Evolutionary conservation across 2,888 invertebrate genomes (phyloP), one percentile per base, ranked within the genome.

Genomic region (Eupeodes luniger): DNA sequence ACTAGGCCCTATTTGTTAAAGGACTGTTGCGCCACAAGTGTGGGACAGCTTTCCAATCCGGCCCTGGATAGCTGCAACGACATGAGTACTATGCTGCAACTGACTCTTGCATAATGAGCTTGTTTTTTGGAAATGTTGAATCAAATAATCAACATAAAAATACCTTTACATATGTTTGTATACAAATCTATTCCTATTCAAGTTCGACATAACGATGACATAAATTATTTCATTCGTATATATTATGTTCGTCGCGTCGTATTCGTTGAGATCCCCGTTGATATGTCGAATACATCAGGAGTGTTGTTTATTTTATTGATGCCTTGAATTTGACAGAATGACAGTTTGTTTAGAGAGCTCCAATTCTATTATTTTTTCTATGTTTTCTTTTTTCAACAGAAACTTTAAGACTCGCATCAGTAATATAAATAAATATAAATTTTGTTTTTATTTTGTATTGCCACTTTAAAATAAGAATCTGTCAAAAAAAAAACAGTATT

Each of bases 21-120:
- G 19, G 19, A 19, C 19, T 19, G 19, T 19, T 19, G 19, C 19
- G 19, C 19, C 19, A 19, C 19, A 27, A 27, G 27, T 27, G 27
- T 27, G 27, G 27, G 3, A 27, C 27, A 27, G 2, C 27, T 27
- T 27, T 27, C 27, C 27, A 61, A 11, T 62, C 40, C 40, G 3
- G 40, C 40, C 5, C 40, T 62, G 62, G 0, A 5, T 16, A 62
- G 11, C 16, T 6, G 47, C 34, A 14, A 4, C 49, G 5, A n/a
- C 27, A 66, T 16, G 11, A 53, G 64, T 14, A 27, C n/a, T 19
- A 11, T 36, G 51, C 51, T 16, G 40, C 78, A 64, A 70, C 69
- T 67, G 27, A 27, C 55, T 85, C 77, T 81, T 85, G 77, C 81
- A 85, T 81, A 81, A 85, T 78, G 55, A 77, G 61, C 76, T 61